Evolutionary conservation across 2,888 invertebrate genomes (phyloP).

Genomic region (Stenoptilia bipunctidactyla): DNA sequence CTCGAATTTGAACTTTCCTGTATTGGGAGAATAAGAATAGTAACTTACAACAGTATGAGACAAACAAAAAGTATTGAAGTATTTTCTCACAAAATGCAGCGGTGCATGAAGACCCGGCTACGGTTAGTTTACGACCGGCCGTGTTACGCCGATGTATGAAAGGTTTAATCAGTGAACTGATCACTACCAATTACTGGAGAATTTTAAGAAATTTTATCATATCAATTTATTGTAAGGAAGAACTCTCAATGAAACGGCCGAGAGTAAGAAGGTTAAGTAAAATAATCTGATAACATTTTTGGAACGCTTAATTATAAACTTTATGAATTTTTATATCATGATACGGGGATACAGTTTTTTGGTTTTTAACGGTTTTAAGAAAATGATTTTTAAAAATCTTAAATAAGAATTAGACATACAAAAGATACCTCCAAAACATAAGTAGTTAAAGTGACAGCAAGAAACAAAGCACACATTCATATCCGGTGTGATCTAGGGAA

Average conservation of each 20-base stretch:
- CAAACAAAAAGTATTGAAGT: no score
- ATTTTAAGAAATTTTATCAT: background rate
- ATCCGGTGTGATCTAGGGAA: constrained; percentile 29
- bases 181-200: background rate
- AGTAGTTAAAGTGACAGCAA: constrained; percentile 14
- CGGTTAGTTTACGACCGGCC: constrained; percentile 48
- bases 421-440: background rate
- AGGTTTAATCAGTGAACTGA: background rate
- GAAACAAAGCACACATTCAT: constrained; percentile 26
- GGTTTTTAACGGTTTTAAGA: no score
- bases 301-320: no score
- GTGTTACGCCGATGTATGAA: constrained; percentile 26
- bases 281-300: background rate
- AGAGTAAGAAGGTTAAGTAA: no score
- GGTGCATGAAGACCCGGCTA: constrained; percentile 50
- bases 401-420: background rate
- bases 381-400: no score
- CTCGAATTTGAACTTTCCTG: background rate
- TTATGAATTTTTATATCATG: no score
- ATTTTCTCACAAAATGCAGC: constrained; percentile 56
- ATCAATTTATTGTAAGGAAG: no score
- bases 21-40: constrained; percentile 36
- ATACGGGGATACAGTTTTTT: no score
- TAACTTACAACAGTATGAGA: constrained; percentile 42
- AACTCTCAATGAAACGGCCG: no score